A percentile compares a stretch with the other conserved stretches of the same genome.
Conservation (phyloP, 2,888 invertebrate genomes). For the Papilio gigon region DNA sequence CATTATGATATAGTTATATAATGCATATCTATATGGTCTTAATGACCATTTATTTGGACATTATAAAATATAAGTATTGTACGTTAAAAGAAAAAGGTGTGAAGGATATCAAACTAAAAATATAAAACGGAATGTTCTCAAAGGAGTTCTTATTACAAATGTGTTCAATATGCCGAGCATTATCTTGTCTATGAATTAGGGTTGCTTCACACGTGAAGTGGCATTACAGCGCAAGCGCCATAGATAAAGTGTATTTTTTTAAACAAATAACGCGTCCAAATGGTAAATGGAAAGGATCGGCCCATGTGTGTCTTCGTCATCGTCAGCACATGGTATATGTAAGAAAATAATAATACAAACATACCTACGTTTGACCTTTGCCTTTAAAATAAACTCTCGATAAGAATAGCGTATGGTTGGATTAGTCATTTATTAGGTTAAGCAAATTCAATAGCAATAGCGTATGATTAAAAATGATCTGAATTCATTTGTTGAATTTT, state of each 20-base stretch:
- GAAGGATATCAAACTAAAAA: background rate
- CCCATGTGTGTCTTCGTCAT: slow-evolving; percentile 56
- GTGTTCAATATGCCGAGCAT: slow-evolving; percentile 28
- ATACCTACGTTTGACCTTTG: slow-evolving; percentile 37
- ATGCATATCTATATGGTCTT: background rate
- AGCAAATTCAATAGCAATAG: background rate
- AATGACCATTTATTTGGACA: too few relatives aligned
- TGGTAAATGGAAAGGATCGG: slow-evolving; percentile 45
- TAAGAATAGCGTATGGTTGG: slow-evolving; percentile 24
- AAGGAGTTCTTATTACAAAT: slow-evolving; percentile 26
- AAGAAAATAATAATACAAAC: slow-evolving; percentile 36
- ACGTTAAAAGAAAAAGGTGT: too few relatives aligned
- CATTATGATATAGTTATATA: too few relatives aligned
- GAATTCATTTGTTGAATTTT: too few relatives aligned
- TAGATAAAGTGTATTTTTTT: slow-evolving; percentile 48
- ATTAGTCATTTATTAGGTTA: slow-evolving; percentile 25
- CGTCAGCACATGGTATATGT: slow-evolving; percentile 61
- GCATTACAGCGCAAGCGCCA: slow-evolving; percentile 28
- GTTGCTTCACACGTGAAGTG: slow-evolving; percentile 26
- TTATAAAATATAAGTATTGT: background rate
- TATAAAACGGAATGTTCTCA: background rate
- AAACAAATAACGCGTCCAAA: slow-evolving; percentile 39
- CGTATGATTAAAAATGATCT: too few relatives aligned
- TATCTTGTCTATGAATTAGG: slow-evolving; percentile 28
- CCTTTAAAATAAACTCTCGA: slow-evolving; percentile 25